A percentile compares a stretch with the other conserved stretches of the same genome.
Evolutionary conservation across 2,797 vertebrate species (phyloP).

Genomic region (Pangasius macronema): DNA sequence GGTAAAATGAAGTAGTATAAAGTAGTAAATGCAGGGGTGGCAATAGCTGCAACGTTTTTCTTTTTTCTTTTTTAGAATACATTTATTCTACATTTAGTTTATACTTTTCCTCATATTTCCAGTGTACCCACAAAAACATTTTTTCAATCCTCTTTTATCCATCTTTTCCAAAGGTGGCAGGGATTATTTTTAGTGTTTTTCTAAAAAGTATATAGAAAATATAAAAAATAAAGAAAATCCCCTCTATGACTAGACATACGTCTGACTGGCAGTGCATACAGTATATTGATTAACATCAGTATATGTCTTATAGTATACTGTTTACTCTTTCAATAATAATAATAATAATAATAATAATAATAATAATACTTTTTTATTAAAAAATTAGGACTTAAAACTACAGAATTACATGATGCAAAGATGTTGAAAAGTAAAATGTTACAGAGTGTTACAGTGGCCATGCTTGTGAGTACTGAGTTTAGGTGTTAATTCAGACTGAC

Average conservation of each 20-base stretch:
- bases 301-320: background rate
- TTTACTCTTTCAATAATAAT: background rate
- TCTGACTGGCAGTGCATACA: background rate
- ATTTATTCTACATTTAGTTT: too few relatives aligned
- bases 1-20: background rate
- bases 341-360: background rate
- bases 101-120: background rate
- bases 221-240: background rate
- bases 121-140: background rate
- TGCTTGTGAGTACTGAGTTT: slow-evolving; percentile 13
- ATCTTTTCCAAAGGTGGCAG: background rate
- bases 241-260: too few relatives aligned
- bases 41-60: too few relatives aligned
- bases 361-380: too few relatives aligned
- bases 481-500: slow-evolving; percentile 29
- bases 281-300: background rate
- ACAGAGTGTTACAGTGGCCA: background rate
- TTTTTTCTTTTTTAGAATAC: too few relatives aligned
- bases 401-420: background rate
- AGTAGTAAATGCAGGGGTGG: background rate
- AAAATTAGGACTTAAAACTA: background rate
- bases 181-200: background rate
- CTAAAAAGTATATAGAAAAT: background rate
- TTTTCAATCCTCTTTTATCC: background rate
- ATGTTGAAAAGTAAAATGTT: background rate